phyloP scores from a whole-genome alignment of 2,113 vertebrate genomes.

The Argyrosomus japonicus region DNA sequence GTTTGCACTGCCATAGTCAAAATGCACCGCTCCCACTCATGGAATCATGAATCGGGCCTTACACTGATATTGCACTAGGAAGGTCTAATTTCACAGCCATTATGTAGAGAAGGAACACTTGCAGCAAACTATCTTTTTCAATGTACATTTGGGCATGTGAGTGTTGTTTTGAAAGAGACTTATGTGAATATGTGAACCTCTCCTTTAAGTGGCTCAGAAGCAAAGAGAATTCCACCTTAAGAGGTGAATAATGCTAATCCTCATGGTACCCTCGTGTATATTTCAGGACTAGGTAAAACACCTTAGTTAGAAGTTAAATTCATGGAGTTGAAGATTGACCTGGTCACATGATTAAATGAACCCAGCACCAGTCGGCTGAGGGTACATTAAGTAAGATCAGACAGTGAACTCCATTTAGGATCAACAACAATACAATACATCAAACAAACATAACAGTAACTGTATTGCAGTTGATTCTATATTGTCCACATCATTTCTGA shows the following conservation, averaged over 20 bases:
- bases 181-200: neutral
- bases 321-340: neutral
- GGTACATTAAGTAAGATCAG: neutral
- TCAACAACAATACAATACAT: neutral
- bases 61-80: neutral
- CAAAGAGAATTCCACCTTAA: neutral
- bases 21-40: no score
- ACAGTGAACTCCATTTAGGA: neutral
- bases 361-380: neutral
- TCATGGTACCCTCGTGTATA: neutral
- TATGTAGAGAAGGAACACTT: neutral
- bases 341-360: neutral
- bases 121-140: neutral
- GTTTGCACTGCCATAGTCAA: no score
- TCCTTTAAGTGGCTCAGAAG: neutral
- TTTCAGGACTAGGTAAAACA: neutral
- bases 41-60: neutral
- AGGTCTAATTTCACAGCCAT: neutral
- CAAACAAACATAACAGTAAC: neutral
- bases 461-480: constrained; percentile 7
- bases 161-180: neutral
- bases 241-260: neutral
- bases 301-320: neutral
- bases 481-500: neutral
- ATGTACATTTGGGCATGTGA: neutral